A percentile compares a stretch with the other conserved stretches of the same genome.
Evolutionary conservation across 1,140 invertebrate species (phyloP).

Genomic region (Drosophila novamexicana): DNA sequence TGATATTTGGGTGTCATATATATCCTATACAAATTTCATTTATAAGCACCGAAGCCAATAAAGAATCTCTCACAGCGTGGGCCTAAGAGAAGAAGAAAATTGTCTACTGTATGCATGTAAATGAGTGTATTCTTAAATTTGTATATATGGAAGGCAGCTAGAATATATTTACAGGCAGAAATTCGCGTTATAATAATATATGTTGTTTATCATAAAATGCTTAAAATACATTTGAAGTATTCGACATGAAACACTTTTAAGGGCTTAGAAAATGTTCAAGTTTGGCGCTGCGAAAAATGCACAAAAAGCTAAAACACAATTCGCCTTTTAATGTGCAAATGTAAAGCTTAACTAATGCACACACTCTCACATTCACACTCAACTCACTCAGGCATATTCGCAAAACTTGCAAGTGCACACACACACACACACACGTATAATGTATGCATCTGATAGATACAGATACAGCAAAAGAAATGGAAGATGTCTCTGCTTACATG

Average conservation of each 20-base stretch:
- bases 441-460: constrained; percentile 69
- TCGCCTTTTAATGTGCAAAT: constrained; percentile 82
- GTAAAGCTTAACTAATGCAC: constrained; percentile 75
- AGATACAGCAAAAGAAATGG: not conserved
- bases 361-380: constrained; percentile 21
- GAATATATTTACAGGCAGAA: constrained; percentile 23
- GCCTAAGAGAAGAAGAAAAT: too few relatives aligned
- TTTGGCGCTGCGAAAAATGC: constrained; percentile 46
- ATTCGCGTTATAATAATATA: constrained; percentile 22
- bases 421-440: constrained; percentile 47
- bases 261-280: constrained; percentile 61
- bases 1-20: too few relatives aligned
- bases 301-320: constrained; percentile 71
- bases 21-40: too few relatives aligned
- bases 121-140: too few relatives aligned
- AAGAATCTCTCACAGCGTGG: too few relatives aligned
- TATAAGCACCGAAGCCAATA: too few relatives aligned
- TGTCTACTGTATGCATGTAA: too few relatives aligned
- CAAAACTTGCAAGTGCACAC: constrained; percentile 56
- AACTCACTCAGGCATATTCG: constrained; percentile 23
- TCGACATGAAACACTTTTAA: constrained; percentile 55
- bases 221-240: constrained; percentile 26
- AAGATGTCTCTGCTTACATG: constrained; percentile 49
- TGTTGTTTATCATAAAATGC: not conserved
- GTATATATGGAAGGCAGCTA: not conserved